Evolutionary conservation across 2,113 vertebrate species (phyloP), one percentile per base, ranked within the genome.

Genomic region (Oncorhynchus gorbuscha): DNA sequence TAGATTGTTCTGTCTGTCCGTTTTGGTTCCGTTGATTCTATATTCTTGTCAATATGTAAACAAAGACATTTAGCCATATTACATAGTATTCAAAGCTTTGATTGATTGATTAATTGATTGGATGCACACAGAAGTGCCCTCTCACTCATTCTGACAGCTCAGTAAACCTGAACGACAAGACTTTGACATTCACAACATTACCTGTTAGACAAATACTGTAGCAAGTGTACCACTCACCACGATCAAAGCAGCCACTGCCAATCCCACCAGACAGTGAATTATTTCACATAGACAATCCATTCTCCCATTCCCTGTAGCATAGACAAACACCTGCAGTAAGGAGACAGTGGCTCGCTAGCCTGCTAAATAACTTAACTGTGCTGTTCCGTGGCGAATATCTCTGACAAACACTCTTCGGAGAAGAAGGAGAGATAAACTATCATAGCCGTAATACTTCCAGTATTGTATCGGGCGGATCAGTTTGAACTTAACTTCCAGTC

Each of bases 241-340:
- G 64, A 92, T 61, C 0, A 94, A 73, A 76, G 9, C 69, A 0
- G 90, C 3, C 66, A 79, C 77, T 74, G 86, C 86, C 70, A 93
- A 58, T 1, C 80, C 86, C 9, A 89, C 48, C 30, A 93, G 72
- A 30, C 22, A 78, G 77, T 86, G 82, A 74, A 93, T 9, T 51
- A 91, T 70, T 49, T 88, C 88, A 85, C 84, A 91, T 11, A 91
- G 51, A 4, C 69, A 87, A 77, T 89, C 92, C 93, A 93, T 94
- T 58, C 76, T 82, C 79, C 51, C 86, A 83, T 73, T 28, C 77
- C 59, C 65, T 32, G 49, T 9, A 45, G 22, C 77, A 48, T 69
- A 70, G 12, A 72, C 16, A 77, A 55, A 62, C 26, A 45, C 24
- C 28, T 30, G 16, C n/a, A 48, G 30, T 14, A 22, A 16, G 24